Evolutionary conservation across 2,888 invertebrate species (phyloP), one percentile per base, ranked within the genome.

Genomic region (Leistus spinibarbis): DNA sequence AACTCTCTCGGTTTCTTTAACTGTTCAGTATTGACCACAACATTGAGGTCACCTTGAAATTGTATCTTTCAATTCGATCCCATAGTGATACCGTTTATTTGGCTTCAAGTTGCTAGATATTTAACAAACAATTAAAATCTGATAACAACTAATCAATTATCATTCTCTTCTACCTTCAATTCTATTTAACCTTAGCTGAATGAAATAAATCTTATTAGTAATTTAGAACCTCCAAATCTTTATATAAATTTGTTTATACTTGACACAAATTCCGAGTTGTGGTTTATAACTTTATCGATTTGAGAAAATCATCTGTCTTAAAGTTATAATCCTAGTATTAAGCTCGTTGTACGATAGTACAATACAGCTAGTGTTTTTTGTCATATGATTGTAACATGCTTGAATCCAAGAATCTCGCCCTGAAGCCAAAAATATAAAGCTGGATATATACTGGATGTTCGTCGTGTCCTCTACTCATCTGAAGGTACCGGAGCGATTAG

Each of bases 31-130:
- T n/a, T 60, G 60, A 60, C 60, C 60, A 60, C 60, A 60, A 60
- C 60, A 60, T 60, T 22, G 60, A 60, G 60, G 60, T 60, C 60
- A 60, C 60, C 60, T 60, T 60, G 60, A 19, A 60, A 60, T 7
- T 20, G 7, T 13, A 60, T 60, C 60, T 19, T 40, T 40, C 40
- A 40, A 40, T 7, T 40, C 5, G 7, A 40, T 40, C 13, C 13
- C 1, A 40, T 40, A 40, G 7, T 7, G 3, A 40, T 40, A 40
- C 1, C 40, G 7, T 10, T 40, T 40, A 40, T 40, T 40, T 40
- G 40, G 40, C 7, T 7, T 10, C 40, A 40, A 40, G 7, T 40
- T 10, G 40, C 7, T 2, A 40, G 40, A 5, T 10, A 10, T 40
- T 40, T 40, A 40, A 40, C 13, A 40, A 40, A 27, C 27, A 27